phyloP scores from a whole-genome alignment of 2,797 vertebrate genomes.

The Lophotriccus pileatus region DNA sequence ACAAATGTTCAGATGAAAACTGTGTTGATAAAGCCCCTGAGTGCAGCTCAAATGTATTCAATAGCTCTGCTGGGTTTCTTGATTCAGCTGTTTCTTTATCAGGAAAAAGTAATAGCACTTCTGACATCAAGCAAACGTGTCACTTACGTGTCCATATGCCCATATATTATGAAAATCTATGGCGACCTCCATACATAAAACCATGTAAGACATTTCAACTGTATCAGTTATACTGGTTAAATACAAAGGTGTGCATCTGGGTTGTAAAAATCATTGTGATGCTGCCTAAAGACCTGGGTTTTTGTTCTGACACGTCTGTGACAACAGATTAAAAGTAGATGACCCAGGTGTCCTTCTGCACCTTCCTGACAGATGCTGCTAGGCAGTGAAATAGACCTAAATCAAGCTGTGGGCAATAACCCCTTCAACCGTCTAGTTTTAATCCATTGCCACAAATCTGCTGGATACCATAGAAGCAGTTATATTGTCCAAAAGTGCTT shows the following conservation, averaged over 20 bases:
- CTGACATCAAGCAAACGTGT: neutral
- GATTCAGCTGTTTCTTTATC: neutral
- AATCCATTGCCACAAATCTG: constrained; percentile 38
- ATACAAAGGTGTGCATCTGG: neutral
- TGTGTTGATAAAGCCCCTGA: neutral
- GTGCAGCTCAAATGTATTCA: neutral
- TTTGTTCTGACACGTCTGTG: neutral
- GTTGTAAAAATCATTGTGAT: neutral
- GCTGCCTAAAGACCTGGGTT: neutral
- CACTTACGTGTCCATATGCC: neutral
- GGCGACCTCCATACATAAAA: neutral
- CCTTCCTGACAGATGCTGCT: neutral
- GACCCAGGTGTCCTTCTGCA: neutral
- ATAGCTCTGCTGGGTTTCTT: neutral
- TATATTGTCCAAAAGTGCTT: constrained; percentile 55
- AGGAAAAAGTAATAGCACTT: neutral
- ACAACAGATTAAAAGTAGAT: neutral
- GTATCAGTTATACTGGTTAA: neutral
- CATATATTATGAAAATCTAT: neutral
- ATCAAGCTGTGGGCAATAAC: neutral
- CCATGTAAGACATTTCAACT: neutral
- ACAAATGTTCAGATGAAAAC: neutral
- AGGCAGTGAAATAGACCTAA: neutral
- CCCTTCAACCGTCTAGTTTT: neutral
- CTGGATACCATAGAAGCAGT: constrained; percentile 23